phyloP scores from a whole-genome alignment of 2,888 invertebrate species.

The Serripes groenlandicus region DNA sequence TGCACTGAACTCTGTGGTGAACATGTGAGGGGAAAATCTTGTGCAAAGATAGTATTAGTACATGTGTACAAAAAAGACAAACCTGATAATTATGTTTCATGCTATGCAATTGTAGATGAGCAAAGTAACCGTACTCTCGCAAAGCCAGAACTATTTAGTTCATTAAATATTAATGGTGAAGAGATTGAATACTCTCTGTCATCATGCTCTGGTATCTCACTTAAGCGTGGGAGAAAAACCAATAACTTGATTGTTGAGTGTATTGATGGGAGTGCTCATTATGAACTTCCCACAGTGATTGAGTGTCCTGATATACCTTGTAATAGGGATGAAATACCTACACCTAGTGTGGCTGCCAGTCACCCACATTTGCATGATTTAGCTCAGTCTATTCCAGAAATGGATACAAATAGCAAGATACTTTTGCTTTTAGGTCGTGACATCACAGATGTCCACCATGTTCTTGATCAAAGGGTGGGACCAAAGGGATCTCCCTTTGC shows the following conservation, averaged over 20 bases:
- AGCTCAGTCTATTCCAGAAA: neutral
- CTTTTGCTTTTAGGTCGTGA: conserved; percentile 37
- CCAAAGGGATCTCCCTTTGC: too few species aligned
- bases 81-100: neutral
- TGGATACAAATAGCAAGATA: conserved; percentile 14
- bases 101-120: conserved; percentile 45
- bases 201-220: conserved; percentile 21
- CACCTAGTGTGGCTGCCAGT: conserved; percentile 15
- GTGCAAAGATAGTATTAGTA: conserved; percentile 40
- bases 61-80: conserved; percentile 5
- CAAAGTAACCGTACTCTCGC: conserved; percentile 50
- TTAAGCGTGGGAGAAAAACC: conserved; percentile 10
- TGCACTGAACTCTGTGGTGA: too few species aligned
- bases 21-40: too few species aligned
- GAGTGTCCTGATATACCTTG: conserved; percentile 31
- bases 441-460: conserved; percentile 34
- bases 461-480: too few species aligned
- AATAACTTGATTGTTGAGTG: conserved; percentile 20
- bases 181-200: conserved; percentile 26
- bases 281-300: conserved; percentile 20
- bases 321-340: conserved; percentile 8
- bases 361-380: conserved; percentile 26
- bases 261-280: conserved; percentile 8
- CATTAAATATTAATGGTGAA: neutral
- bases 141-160: conserved; percentile 24